These are phyloP conservation scores for Sturmia bella DNA, from an alignment of 2,888 invertebrate genomes.

Conservation along the genomic window DNA sequence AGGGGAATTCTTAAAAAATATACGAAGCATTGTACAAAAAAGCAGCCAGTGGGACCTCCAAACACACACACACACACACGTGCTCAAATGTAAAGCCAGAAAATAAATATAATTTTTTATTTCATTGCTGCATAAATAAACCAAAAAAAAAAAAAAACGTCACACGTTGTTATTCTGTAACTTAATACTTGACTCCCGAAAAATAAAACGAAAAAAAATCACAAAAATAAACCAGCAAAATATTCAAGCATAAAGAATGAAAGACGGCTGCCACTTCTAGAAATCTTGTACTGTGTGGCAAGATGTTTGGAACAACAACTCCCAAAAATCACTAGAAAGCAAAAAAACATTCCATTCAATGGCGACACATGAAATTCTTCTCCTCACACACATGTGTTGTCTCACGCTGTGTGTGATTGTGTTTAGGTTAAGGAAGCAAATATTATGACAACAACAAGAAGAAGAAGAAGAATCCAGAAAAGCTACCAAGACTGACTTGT, in stretches of 20 bases:
- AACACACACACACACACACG: too few species aligned
- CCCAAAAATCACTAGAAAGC: neutral
- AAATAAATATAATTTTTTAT: constrained; percentile 23
- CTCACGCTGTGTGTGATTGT: constrained; percentile 52
- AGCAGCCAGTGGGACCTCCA: constrained; percentile 25
- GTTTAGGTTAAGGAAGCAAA: constrained; percentile 57
- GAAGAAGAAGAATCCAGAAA: constrained; percentile 9
- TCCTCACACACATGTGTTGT: constrained; percentile 2
- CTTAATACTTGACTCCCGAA: constrained; percentile 59
- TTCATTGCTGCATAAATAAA: constrained; percentile 10
- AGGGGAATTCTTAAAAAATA: constrained; percentile 1
- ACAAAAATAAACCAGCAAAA: constrained; percentile 24
- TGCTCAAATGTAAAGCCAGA: constrained; percentile 19
- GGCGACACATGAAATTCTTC: constrained; percentile 57
- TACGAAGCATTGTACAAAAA: constrained; percentile 15
- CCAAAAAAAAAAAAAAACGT: neutral
- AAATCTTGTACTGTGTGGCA: constrained; percentile 39
- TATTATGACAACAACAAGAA: constrained; percentile 45
- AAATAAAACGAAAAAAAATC: constrained; percentile 23
- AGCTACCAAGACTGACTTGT: constrained; percentile 56
- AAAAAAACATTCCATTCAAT: constrained; percentile 28
- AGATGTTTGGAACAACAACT: constrained; percentile 41
- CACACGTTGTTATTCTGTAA: constrained; percentile 61
- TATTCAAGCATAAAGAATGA: constrained; percentile 25
- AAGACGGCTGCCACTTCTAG: constrained; percentile 33